Conservation (phyloP, 2,113 vertebrate species). For the Phalacrocorax carbo region DNA sequence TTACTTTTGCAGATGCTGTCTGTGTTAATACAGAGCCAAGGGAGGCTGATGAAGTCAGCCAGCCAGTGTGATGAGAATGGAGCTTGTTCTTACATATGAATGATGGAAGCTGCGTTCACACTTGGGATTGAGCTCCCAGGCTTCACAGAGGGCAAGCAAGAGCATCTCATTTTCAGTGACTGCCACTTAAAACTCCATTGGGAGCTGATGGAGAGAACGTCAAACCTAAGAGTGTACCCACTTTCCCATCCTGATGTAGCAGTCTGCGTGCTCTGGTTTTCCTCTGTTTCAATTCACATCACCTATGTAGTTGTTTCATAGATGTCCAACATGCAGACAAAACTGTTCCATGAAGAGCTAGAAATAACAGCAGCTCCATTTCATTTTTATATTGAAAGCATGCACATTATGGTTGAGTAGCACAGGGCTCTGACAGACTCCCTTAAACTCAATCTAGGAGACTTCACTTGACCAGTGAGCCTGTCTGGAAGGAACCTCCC, state of each 20-base stretch:
- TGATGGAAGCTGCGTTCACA: not conserved
- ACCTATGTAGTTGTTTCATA: not conserved
- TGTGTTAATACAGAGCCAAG: not conserved
- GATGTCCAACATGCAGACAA: not conserved
- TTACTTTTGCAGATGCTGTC: not conserved
- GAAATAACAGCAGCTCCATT: not conserved
- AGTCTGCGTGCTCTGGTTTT: not conserved
- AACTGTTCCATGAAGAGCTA: not conserved
- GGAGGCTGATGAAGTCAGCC: not conserved
- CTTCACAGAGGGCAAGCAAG: not conserved
- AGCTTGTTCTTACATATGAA: not conserved
- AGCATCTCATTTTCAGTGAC: not conserved
- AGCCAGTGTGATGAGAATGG: rapidly evolving
- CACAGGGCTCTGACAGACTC: not conserved
- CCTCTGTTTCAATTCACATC: not conserved
- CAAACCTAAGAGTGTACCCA: not conserved
- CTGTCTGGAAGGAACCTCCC: not conserved
- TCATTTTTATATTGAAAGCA: not conserved
- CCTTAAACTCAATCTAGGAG: not conserved
- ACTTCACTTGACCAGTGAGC: not conserved
- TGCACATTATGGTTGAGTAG: rapidly evolving
- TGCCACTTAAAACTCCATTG: not conserved
- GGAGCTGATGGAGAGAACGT: not conserved
- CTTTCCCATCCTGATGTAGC: not conserved
- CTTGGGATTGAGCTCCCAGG: not conserved